Evolutionary conservation across 2,888 invertebrate species (phyloP), one percentile per base, ranked within the genome.

Genomic region (Drosophila kanekoi): DNA sequence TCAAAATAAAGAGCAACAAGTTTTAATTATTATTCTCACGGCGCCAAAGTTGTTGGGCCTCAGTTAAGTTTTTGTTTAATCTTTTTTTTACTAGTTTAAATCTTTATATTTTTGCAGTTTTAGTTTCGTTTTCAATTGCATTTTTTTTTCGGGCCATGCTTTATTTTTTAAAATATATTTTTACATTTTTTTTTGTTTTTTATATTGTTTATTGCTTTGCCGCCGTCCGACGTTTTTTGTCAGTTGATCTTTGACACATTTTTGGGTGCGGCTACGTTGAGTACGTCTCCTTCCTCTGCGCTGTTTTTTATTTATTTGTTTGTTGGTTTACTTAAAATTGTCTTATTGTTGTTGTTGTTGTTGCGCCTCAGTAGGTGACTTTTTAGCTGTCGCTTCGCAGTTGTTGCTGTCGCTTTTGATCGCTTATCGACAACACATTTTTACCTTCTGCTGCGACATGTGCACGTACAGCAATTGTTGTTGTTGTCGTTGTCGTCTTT

Each of bases 231-330:
- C 82, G 84, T 82, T 80, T 89, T 89, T 88, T 87, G 89, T 85
- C 90, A 88, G 90, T 88, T 88, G 88, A 88, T 88, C 88, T 88
- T 90, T 88, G 88, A 88, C 88, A 88, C 72, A 90, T 88, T 89
- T 88, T 48, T 70, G 89, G 88, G 88, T 90, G 88, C 88, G 88
- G 89, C 75, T 20, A 16, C 52, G 35, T 35, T 20, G 62, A 61
- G 16, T 23, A 54, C 61, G 73, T 58, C 65, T 53, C 54, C 66
- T 56, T 35, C 63, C 45, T 37, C 23, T n/a, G 16, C 38, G 40
- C 38, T 40, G 38, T 14, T 52, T 40, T 52, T 38, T 49, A 37
- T 51, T 32, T 35, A 47, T 49, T 60, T 48, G 56, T 47, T 53
- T 60, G 44, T 56, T 47, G 54, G 53, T 47, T 74, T 72, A 59